Conservation (phyloP, 2,888 invertebrate genomes). For the Thyatira batis region DNA sequence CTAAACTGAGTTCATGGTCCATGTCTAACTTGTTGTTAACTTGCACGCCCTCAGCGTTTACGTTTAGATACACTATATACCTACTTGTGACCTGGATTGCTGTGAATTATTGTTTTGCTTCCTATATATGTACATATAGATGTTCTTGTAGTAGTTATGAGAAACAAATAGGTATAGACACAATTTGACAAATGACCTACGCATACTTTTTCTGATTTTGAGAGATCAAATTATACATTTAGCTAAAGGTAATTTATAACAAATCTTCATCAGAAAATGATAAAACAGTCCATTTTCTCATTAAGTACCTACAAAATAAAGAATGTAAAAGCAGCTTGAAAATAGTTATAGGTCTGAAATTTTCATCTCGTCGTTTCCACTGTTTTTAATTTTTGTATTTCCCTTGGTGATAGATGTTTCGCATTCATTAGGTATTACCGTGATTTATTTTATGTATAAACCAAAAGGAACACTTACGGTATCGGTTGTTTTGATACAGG, state of each 20-base stretch:
- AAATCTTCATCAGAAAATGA: not conserved
- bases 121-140: not conserved
- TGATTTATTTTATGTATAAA: no score
- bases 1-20: slow-evolving; percentile 2
- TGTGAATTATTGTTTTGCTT: not conserved
- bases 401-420: not conserved
- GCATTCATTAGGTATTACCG: not conserved
- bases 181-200: no score
- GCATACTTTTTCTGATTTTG: no score
- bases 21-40: slow-evolving; percentile 31
- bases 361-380: not conserved
- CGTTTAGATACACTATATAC: not conserved
- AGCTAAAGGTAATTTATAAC: not conserved
- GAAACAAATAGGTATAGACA: no score
- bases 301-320: no score
- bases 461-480: no score
- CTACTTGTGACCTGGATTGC: not conserved
- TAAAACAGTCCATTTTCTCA: not conserved
- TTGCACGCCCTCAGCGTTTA: slow-evolving; percentile 11
- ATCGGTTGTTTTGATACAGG: no score
- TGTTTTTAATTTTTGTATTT: slow-evolving; percentile 5
- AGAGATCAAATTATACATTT: no score
- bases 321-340: not conserved
- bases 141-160: no score
- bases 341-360: not conserved